Percentiles rank a stretch among this genome's conserved stretches.
These are phyloP conservation scores for Morelia viridis DNA, from an alignment of 2,797 vertebrate genomes.

Conservation along the genomic window DNA sequence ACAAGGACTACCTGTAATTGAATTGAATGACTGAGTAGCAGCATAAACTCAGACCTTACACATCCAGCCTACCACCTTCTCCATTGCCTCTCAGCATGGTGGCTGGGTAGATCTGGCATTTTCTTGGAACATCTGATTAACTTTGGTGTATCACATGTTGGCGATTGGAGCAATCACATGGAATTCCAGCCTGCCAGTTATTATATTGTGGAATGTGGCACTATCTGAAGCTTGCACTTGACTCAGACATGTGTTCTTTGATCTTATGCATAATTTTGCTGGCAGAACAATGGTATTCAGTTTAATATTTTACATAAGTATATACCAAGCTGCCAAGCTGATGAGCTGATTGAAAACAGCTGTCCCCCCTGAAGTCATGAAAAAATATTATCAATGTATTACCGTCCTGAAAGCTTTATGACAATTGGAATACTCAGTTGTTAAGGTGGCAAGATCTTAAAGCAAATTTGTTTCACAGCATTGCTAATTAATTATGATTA, in stretches of 20 bases:
- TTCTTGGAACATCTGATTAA: background rate
- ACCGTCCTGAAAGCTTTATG: constrained; percentile 2
- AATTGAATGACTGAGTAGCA: background rate
- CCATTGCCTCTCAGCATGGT: constrained; percentile 27
- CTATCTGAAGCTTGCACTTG: constrained; percentile 61
- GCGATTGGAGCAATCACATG: constrained; percentile 30
- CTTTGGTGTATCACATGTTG: constrained; percentile 39
- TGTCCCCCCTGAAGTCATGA: constrained; percentile 38
- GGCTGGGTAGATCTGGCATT: background rate
- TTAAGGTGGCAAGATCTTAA: background rate
- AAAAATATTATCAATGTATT: constrained; percentile 2
- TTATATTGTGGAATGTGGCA: constrained; percentile 53
- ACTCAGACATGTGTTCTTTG: constrained; percentile 60
- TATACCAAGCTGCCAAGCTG: constrained; percentile 51
- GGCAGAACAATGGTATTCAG: constrained; percentile 51
- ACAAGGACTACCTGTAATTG: background rate
- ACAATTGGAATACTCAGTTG: background rate
- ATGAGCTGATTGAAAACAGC: constrained; percentile 65
- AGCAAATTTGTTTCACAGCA: background rate
- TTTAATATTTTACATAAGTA: constrained; percentile 49
- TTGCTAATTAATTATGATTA: background rate
- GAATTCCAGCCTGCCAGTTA: constrained; percentile 14
- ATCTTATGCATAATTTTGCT: constrained; percentile 58
- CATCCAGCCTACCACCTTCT: background rate
- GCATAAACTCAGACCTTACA: background rate